Evolutionary conservation across 2,113 vertebrate species (phyloP).

Genomic region (Semnopithecus entellus): DNA sequence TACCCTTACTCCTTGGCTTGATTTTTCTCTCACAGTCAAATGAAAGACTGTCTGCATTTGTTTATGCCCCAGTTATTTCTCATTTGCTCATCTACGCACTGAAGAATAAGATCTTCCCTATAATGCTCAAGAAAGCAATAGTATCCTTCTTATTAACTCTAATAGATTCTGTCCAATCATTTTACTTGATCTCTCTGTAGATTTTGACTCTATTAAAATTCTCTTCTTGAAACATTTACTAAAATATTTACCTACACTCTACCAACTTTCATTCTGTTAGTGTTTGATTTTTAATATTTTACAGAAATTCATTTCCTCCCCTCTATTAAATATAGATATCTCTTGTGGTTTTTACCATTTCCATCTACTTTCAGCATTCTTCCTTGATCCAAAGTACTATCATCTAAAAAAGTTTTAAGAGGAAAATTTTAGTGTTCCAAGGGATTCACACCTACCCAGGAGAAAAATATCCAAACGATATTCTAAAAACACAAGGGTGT

Average conservation of each 20-base stretch:
- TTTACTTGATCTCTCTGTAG: background rate
- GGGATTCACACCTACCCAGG: background rate
- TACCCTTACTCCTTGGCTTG: background rate
- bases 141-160: background rate
- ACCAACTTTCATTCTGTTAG: background rate
- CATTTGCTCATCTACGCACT: background rate
- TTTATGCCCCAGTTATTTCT: background rate
- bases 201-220: background rate
- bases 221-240: background rate
- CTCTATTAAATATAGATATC: background rate
- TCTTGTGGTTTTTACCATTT: background rate
- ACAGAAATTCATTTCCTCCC: background rate
- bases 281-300: background rate
- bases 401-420: background rate
- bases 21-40: background rate
- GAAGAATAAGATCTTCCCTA: background rate
- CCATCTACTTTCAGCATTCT: background rate
- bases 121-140: background rate
- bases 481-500: background rate
- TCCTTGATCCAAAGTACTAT: background rate
- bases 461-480: background rate
- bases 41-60: background rate
- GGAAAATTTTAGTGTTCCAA: background rate
- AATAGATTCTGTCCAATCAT: background rate
- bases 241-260: background rate